A percentile compares a stretch with the other conserved stretches of the same genome.
Evolutionary conservation across 1,140 invertebrate species (phyloP).

Genomic region (Coptotermes formosanus): DNA sequence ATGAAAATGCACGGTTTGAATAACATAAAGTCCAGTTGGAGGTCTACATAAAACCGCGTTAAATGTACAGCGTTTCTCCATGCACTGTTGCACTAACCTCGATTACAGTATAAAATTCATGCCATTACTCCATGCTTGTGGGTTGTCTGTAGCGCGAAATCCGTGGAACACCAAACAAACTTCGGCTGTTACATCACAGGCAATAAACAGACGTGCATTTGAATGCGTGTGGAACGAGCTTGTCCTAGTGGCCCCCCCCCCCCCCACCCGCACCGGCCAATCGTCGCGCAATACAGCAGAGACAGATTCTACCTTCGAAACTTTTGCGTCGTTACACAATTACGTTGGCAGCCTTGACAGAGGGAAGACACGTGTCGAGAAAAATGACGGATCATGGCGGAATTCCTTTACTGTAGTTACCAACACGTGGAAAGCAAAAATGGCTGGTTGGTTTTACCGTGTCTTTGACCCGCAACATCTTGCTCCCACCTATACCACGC

Average conservation of each 20-base stretch:
- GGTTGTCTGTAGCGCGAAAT: not conserved
- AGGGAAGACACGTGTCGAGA: not conserved
- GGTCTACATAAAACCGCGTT: no score
- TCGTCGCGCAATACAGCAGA: not conserved
- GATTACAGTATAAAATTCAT: not conserved
- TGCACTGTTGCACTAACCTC: not conserved
- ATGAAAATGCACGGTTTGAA: no score
- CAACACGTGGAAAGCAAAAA: not conserved
- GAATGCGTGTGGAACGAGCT: not conserved
- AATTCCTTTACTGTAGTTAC: not conserved
- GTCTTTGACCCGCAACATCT: conserved; percentile 3
- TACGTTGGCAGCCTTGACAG: not conserved
- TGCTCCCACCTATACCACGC: not conserved
- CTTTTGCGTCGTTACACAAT: not conserved
- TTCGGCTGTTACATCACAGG: not conserved
- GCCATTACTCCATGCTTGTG: no score
- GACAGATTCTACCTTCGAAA: not conserved
- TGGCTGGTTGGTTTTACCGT: not conserved
- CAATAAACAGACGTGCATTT: not conserved
- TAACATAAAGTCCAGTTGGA: no score
- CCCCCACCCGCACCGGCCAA: no score
- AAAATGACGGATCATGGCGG: not conserved
- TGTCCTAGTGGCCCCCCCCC: not conserved
- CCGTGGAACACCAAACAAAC: not conserved
- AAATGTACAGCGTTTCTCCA: no score